Percentiles rank a stretch among this genome's conserved stretches.
These are phyloP conservation scores for Dasysyrphus tricinctus DNA, from an alignment of 2,888 invertebrate genomes.

Conservation along the genomic window DNA sequence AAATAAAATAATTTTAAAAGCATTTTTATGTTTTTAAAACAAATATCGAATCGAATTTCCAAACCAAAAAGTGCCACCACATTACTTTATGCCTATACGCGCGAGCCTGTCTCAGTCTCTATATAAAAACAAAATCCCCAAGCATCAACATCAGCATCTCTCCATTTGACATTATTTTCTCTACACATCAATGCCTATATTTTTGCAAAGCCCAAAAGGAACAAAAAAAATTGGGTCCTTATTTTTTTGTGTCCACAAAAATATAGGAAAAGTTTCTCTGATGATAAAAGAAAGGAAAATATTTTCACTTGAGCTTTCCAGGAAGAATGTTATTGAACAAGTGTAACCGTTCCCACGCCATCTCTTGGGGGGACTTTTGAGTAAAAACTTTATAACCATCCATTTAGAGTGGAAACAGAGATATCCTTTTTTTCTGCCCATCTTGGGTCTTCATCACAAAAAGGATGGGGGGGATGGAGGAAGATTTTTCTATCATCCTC, in stretches of 20 bases:
- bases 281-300: conserved; percentile 66
- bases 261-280: conserved; percentile 32
- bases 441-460: conserved; percentile 9
- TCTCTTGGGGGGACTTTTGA: conserved; percentile 55
- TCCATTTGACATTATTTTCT: conserved; percentile 34
- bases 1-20: conserved; percentile 64
- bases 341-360: conserved; percentile 62
- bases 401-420: conserved; percentile 59
- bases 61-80: conserved; percentile 55
- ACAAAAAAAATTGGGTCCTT: conserved; percentile 12
- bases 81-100: conserved; percentile 54
- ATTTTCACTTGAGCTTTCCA: conserved; percentile 58
- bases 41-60: conserved; percentile 73
- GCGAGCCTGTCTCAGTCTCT: conserved; percentile 4
- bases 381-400: conserved; percentile 55
- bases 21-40: conserved; percentile 74
- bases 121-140: conserved; percentile 14
- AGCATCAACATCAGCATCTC: neutral
- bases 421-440: conserved; percentile 51
- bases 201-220: conserved; percentile 39
- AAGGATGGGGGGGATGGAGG: neutral
- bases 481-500: neutral
- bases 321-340: conserved; percentile 40
- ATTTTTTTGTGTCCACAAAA: conserved; percentile 30
- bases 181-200: conserved; percentile 45